These are phyloP conservation scores for Dendrocopos noguchii DNA, from an alignment of 2,113 vertebrate species.

Conservation along the genomic window DNA sequence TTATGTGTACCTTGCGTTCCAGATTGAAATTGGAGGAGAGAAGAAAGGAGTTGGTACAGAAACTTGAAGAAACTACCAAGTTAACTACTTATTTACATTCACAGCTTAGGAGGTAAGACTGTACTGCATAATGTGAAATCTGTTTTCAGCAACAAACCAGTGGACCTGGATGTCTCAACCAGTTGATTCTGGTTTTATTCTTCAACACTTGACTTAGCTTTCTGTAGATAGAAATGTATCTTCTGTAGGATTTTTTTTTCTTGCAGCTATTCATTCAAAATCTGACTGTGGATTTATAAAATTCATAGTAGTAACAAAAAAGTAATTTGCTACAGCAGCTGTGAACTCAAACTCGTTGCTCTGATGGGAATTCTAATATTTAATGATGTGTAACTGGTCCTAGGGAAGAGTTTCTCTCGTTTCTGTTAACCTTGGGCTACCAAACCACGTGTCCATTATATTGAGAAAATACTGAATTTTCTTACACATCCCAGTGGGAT, in stretches of 20 bases:
- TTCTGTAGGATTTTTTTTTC: neutral
- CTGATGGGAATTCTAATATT: neutral
- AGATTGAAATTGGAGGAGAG: conserved; percentile 85
- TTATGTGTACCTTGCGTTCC: neutral
- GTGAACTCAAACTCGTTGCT: neutral
- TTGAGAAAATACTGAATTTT: neutral
- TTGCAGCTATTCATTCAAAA: neutral
- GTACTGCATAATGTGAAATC: neutral
- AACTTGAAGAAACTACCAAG: conserved; percentile 84
- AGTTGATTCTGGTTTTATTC: neutral
- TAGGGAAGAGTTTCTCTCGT: neutral
- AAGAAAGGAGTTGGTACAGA: conserved; percentile 81
- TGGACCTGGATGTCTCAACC: neutral
- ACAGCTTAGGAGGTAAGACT: conserved; percentile 82
- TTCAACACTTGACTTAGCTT: neutral
- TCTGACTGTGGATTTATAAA: neutral
- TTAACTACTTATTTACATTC: conserved; percentile 84
- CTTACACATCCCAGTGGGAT: neutral
- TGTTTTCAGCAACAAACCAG: neutral
- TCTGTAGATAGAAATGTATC: neutral
- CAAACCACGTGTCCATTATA: neutral
- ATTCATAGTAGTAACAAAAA: neutral
- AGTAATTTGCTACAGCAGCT: neutral
- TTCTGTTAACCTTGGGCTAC: neutral
- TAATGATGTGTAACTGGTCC: neutral